Percentiles rank a stretch among this genome's conserved stretches.
phyloP scores from a whole-genome alignment of 2,888 invertebrate species.

The Cetonia aurata region DNA sequence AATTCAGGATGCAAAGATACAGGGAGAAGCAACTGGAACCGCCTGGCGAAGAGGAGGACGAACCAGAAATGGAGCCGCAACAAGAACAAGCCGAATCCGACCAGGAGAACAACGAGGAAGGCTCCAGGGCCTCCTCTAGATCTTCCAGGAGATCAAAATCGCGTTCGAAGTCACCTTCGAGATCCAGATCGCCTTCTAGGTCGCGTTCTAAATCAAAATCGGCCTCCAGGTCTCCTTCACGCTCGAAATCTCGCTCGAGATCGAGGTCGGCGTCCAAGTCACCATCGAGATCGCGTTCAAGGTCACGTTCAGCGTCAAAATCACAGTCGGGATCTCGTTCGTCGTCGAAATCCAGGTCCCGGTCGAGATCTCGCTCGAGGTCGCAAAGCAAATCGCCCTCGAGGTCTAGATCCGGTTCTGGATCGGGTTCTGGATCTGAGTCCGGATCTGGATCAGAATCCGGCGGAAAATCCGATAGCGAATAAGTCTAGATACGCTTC shows the following conservation, averaged over 20 bases:
- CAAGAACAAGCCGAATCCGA: constrained; percentile 72
- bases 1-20: constrained; percentile 88
- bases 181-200: constrained; percentile 57
- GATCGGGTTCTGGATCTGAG: constrained; percentile 51
- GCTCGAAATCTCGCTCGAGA: constrained; percentile 57
- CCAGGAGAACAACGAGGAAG: constrained; percentile 59
- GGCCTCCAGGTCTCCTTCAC: constrained; percentile 56
- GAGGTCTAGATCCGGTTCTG: constrained; percentile 50
- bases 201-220: constrained; percentile 59
- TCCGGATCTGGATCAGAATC: constrained; percentile 58
- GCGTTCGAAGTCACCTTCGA: constrained; percentile 55
- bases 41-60: constrained; percentile 77
- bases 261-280: constrained; percentile 57
- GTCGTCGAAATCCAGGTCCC: constrained; percentile 56
- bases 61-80: constrained; percentile 71
- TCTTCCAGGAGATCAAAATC: constrained; percentile 57
- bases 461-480: constrained; percentile 53
- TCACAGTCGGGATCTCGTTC: constrained; percentile 58
- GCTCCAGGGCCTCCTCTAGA: constrained; percentile 57
- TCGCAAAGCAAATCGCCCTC: constrained; percentile 49
- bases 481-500: constrained; percentile 31
- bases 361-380: constrained; percentile 57
- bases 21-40: constrained; percentile 92
- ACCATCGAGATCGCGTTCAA: constrained; percentile 58
- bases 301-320: constrained; percentile 58